These are phyloP conservation scores for Busseola fusca DNA, from an alignment of 2,888 invertebrate genomes.

Conservation along the genomic window DNA sequence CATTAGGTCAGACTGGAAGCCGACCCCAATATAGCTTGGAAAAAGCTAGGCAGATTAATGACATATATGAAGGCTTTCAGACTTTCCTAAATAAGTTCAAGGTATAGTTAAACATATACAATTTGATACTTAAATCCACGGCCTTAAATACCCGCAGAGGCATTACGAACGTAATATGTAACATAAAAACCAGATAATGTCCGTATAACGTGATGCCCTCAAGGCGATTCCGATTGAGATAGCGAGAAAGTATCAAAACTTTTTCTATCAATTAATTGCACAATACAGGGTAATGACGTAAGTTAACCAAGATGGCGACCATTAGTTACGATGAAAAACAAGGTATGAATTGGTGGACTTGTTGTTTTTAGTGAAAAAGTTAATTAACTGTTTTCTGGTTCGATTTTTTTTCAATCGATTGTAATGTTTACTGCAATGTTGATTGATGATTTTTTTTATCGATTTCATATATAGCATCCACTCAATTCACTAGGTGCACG, in stretches of 20 bases:
- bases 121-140: constrained; percentile 17
- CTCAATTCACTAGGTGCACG: too few relatives aligned
- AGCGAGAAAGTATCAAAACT: constrained; percentile 54
- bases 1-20: too few relatives aligned
- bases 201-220: constrained; percentile 32
- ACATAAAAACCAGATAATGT: constrained; percentile 30
- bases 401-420: constrained; percentile 7
- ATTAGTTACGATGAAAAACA: constrained; percentile 25
- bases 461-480: too few relatives aligned
- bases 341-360: constrained; percentile 11
- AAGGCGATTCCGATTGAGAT: constrained; percentile 44
- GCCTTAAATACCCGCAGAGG: constrained; percentile 28
- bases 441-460: not conserved
- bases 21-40: too few relatives aligned
- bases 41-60: not conserved
- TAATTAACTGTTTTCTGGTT: constrained; percentile 22
- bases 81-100: not conserved
- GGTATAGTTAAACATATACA: not conserved
- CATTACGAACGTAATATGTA: not conserved
- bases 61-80: not conserved
- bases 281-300: constrained; percentile 34
- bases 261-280: constrained; percentile 30
- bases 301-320: constrained; percentile 20
- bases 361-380: constrained; percentile 25
- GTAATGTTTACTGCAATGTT: not conserved